Percentiles rank a stretch among this genome's conserved stretches.
Conservation (phyloP, 2,113 vertebrate genomes). For the Entelurus aequoreus region DNA sequence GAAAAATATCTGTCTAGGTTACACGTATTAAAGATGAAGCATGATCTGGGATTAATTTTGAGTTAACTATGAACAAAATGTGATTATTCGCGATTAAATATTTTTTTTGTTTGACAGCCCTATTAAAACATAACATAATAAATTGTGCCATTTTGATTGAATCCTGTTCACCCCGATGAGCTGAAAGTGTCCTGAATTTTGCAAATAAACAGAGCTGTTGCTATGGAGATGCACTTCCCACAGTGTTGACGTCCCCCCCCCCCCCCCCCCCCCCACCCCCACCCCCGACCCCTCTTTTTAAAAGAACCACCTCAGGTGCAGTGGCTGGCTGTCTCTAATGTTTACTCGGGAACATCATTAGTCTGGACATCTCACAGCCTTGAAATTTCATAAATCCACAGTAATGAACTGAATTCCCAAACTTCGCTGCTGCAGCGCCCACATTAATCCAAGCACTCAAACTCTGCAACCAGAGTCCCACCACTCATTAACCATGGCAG, state of each 20-base stretch:
- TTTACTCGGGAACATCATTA: constrained; percentile 70
- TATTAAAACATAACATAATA: background rate
- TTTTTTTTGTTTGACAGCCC: too few species aligned
- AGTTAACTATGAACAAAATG: too few species aligned
- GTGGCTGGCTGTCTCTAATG: constrained; percentile 60
- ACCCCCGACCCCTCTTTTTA: too few species aligned
- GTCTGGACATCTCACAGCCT: constrained; percentile 57
- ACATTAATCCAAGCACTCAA: constrained; percentile 73
- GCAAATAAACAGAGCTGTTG: background rate
- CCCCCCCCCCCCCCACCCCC: constrained; percentile 1
- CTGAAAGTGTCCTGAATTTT: background rate
- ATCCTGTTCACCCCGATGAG: background rate
- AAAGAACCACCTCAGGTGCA: constrained; percentile 56
- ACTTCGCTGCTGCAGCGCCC: constrained; percentile 53
- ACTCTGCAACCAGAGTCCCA: constrained; percentile 64
- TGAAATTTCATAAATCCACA: constrained; percentile 73
- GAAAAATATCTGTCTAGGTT: too few species aligned
- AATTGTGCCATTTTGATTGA: background rate
- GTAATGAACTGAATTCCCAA: constrained; percentile 75
- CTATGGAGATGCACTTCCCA: constrained; percentile 49
- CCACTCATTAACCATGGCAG: constrained; percentile 76
- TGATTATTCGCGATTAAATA: too few species aligned
- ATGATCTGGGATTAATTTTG: too few species aligned
- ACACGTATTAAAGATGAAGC: too few species aligned
- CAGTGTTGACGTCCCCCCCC: constrained; percentile 35